phyloP scores from a whole-genome alignment of 2,113 vertebrate genomes.

The Phaethornis superciliosus region DNA sequence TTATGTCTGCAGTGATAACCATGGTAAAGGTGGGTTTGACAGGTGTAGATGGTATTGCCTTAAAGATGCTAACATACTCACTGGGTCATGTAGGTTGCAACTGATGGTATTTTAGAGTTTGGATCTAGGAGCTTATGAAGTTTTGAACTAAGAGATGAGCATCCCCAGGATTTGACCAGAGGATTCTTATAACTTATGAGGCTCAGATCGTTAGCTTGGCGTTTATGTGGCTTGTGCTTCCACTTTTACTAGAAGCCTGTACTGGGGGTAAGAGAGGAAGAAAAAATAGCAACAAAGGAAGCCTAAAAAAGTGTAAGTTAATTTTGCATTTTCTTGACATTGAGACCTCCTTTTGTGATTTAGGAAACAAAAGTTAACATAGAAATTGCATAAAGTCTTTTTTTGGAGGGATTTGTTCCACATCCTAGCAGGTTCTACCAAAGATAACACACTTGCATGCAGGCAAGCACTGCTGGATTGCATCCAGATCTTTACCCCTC shows the following conservation, averaged over 20 bases:
- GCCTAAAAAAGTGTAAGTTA: slow-evolving; percentile 7
- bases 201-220: background rate
- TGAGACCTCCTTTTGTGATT: slow-evolving; percentile 4
- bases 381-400: background rate
- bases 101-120: background rate
- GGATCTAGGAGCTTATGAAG: background rate
- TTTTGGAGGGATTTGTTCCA: background rate
- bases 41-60: background rate
- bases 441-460: background rate
- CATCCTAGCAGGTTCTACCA: background rate
- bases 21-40: background rate
- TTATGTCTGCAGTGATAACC: background rate
- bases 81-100: accelerated
- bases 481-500: slow-evolving; percentile 25
- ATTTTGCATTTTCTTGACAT: slow-evolving; percentile 38
- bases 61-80: background rate
- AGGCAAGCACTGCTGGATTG: background rate
- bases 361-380: slow-evolving; percentile 17
- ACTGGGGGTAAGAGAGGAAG: background rate
- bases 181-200: background rate
- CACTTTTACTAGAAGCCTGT: background rate
- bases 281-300: slow-evolving; percentile 5
- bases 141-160: background rate
- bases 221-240: background rate
- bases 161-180: background rate